These are phyloP conservation scores for Drosophila micromelanica DNA, from an alignment of 1,140 invertebrate species.

Conservation along the genomic window DNA sequence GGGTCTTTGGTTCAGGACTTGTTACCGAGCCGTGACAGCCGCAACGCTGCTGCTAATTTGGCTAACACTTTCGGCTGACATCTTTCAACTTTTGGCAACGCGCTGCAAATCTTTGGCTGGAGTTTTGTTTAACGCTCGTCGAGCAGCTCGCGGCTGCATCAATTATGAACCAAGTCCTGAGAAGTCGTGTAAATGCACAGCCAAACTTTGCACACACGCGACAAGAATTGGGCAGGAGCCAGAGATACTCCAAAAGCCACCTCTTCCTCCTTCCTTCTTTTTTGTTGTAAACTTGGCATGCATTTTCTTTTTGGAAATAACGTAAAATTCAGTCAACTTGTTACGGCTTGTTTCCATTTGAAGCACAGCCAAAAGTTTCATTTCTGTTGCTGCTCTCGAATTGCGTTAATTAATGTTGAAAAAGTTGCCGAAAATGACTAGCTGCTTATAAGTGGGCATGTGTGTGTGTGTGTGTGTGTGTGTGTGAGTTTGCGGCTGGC, in stretches of 20 bases:
- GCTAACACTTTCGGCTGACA: conserved; percentile 66
- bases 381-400: conserved; percentile 31
- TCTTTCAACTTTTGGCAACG: conserved; percentile 55
- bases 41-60: conserved; percentile 68
- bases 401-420: conserved; percentile 73
- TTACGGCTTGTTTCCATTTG: conserved; percentile 55
- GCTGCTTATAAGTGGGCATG: conserved; percentile 38
- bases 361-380: conserved; percentile 35
- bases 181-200: conserved; percentile 62
- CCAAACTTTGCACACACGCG: conserved; percentile 53
- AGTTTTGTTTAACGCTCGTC: conserved; percentile 16
- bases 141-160: conserved; percentile 52
- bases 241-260: not conserved
- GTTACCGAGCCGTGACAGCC: conserved; percentile 55
- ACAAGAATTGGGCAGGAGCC: not conserved
- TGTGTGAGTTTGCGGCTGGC: conserved; percentile 18
- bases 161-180: conserved; percentile 61
- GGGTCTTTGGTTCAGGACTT: not conserved
- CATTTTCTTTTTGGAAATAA: conserved; percentile 64
- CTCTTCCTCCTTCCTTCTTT: not conserved
- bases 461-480: not conserved
- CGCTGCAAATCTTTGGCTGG: conserved; percentile 29
- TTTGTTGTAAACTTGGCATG: conserved; percentile 17
- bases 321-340: conserved; percentile 62
- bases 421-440: conserved; percentile 45